These are phyloP conservation scores for Drosophila paracracens DNA, from an alignment of 2,888 invertebrate genomes.

Conservation along the genomic window DNA sequence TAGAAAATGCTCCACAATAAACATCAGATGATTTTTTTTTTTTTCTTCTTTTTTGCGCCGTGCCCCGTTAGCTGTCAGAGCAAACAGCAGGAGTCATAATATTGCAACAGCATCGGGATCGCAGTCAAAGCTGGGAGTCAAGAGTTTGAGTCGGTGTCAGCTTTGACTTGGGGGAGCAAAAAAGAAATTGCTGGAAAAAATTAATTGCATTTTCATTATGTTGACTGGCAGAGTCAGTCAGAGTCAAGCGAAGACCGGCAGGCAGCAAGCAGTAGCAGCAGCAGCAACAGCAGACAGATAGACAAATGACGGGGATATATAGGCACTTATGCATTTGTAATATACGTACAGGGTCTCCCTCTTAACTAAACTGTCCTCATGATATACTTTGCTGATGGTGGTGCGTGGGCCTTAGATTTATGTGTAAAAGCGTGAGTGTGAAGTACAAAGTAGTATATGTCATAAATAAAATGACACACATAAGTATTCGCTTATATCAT, in stretches of 20 bases:
- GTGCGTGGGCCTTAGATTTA: conserved; percentile 1
- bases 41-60: conserved; percentile 24
- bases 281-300: conserved; percentile 50
- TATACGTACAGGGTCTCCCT: conserved; percentile 1
- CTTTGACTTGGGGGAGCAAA: conserved; percentile 61
- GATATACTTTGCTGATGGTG: conserved; percentile 30
- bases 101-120: conserved; percentile 76
- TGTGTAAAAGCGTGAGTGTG: not conserved
- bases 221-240: conserved; percentile 63
- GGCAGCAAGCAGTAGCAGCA: conserved; percentile 13
- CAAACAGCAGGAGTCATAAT: conserved; percentile 81
- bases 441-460: not conserved
- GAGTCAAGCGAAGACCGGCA: conserved; percentile 7
- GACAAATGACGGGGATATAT: conserved; percentile 75
- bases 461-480: conserved; percentile 12
- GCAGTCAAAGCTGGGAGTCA: conserved; percentile 40
- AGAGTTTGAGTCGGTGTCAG: conserved; percentile 41
- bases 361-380: conserved; percentile 34
- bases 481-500: conserved; percentile 33
- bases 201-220: conserved; percentile 85
- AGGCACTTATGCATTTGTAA: conserved; percentile 46
- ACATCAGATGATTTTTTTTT: conserved; percentile 51
- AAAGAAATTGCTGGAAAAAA: conserved; percentile 83
- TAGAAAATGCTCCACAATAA: conserved; percentile 77
- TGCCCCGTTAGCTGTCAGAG: conserved; percentile 54